A percentile compares a stretch with the other conserved stretches of the same genome.
Conservation (phyloP, 2,113 vertebrate genomes). For the Ornithorhynchus anatinus region DNA sequence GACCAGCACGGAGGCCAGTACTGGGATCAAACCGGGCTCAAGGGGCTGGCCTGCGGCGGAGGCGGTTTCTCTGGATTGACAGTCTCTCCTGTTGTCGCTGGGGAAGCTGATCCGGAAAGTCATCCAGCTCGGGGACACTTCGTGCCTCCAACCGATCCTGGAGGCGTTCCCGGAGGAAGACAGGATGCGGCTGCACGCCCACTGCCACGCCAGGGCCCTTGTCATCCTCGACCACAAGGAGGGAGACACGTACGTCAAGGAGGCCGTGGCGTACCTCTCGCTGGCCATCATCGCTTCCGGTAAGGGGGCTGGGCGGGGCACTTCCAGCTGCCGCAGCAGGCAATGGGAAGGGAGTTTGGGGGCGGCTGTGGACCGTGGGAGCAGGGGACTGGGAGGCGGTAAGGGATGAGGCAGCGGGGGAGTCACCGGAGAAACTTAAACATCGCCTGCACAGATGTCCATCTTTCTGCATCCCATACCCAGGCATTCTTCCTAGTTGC, state of each 20-base stretch:
- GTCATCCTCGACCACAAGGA: slow-evolving; percentile 70
- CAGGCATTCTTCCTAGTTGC: too few species aligned
- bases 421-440: not conserved
- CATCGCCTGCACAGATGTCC: not conserved
- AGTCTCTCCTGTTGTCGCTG: not conserved
- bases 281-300: slow-evolving; percentile 90
- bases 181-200: slow-evolving; percentile 71
- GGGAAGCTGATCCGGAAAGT: slow-evolving; percentile 93
- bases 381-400: not conserved
- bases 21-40: too few species aligned
- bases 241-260: slow-evolving; percentile 70
- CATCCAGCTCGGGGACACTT: slow-evolving; percentile 80
- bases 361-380: not conserved
- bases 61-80: too few species aligned
- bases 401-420: not conserved
- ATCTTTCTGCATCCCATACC: too few species aligned
- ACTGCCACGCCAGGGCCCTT: slow-evolving; percentile 81
- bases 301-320: too few species aligned
- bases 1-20: too few species aligned
- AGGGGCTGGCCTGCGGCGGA: too few species aligned
- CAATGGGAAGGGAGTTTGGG: too few species aligned
- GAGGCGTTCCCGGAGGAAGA: slow-evolving; percentile 80
- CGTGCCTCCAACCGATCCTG: slow-evolving; percentile 83
- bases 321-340: not conserved
- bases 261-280: slow-evolving; percentile 88